A percentile compares a stretch with the other conserved stretches of the same genome.
Conservation (phyloP, 2,113 vertebrate species). For the Tyrannus savana region DNA sequence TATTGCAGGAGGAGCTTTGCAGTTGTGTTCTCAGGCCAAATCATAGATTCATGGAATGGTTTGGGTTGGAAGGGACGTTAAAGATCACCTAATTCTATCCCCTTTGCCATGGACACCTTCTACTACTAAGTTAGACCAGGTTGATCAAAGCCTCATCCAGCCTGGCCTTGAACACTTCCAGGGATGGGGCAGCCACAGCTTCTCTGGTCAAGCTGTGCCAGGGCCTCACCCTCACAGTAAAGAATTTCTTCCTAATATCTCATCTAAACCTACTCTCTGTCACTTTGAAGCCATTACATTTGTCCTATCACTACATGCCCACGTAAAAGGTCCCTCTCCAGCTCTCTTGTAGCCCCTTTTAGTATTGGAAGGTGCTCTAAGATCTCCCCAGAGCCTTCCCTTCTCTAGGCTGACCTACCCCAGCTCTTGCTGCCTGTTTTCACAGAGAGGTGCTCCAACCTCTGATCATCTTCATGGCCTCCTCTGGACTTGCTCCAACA, state of each 20-base stretch:
- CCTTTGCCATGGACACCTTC: background rate
- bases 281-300: background rate
- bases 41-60: background rate
- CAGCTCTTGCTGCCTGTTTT: background rate
- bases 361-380: background rate
- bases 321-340: background rate
- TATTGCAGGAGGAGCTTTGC: background rate
- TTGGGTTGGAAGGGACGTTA: background rate
- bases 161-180: background rate
- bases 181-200: background rate
- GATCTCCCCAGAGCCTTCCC: background rate
- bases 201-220: background rate
- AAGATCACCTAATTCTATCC: background rate
- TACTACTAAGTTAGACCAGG: background rate
- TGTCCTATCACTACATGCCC: background rate
- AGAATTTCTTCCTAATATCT: background rate
- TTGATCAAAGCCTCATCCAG: background rate
- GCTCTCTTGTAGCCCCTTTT: background rate
- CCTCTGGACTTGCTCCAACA: background rate
- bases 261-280: background rate
- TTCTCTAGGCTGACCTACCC: background rate
- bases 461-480: background rate
- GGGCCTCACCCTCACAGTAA: background rate
- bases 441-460: rapidly evolving
- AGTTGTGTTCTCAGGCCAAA: background rate